phyloP scores from a whole-genome alignment of 2,113 vertebrate genomes.

The Apus apus region DNA sequence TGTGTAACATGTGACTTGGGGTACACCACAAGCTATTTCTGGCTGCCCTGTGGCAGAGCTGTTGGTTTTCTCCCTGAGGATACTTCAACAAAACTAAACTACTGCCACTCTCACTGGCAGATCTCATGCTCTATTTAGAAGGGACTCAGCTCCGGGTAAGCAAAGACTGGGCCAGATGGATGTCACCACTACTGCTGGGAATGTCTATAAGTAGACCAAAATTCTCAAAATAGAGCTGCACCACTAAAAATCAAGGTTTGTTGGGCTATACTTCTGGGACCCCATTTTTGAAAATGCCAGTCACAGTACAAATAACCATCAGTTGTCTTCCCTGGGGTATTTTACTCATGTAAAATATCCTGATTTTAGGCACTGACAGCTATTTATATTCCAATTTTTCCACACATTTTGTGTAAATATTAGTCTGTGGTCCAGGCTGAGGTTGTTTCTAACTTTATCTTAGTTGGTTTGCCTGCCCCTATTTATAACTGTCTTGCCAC shows the following conservation, averaged over 20 bases:
- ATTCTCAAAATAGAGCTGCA: background rate
- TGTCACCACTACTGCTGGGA: background rate
- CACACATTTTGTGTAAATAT: slow-evolving; percentile 35
- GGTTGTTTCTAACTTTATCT: slow-evolving; percentile 29
- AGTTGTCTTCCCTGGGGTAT: background rate
- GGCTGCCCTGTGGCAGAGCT: background rate
- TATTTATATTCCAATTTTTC: slow-evolving; percentile 24
- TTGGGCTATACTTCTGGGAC: background rate
- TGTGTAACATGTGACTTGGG: background rate
- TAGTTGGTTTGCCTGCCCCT: background rate
- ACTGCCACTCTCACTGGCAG: background rate
- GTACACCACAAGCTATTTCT: slow-evolving; percentile 6
- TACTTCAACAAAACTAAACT: background rate
- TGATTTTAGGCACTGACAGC: background rate
- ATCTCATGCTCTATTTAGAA: background rate
- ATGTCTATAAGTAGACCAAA: background rate
- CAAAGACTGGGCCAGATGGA: background rate
- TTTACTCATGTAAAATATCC: background rate
- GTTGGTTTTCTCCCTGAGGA: background rate
- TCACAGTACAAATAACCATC: background rate
- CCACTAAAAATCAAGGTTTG: background rate
- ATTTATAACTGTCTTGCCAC: background rate
- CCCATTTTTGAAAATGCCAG: background rate
- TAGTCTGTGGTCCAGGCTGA: slow-evolving; percentile 10
- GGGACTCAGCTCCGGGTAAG: background rate